These are phyloP conservation scores for Gymnarchus niloticus DNA, from an alignment of 2,113 vertebrate genomes.

Conservation along the genomic window DNA sequence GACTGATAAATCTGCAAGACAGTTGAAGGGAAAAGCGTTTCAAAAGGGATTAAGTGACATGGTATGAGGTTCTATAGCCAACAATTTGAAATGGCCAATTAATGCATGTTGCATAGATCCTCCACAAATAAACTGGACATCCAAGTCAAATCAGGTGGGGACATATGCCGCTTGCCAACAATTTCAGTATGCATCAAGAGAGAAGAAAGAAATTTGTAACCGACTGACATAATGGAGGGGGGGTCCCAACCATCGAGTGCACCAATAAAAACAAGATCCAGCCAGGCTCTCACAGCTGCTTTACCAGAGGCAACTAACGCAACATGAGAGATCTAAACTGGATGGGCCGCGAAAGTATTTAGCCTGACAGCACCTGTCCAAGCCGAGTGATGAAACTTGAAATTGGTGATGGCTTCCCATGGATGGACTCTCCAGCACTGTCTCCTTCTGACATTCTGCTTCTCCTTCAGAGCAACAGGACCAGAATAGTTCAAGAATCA, in stretches of 20 bases:
- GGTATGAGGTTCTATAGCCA: background rate
- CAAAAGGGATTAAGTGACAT: background rate
- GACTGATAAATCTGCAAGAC: conserved; percentile 84
- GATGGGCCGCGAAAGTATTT: background rate
- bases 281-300: background rate
- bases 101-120: background rate
- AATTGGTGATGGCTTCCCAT: conserved; percentile 87
- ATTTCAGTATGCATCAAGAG: background rate
- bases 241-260: background rate
- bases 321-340: background rate
- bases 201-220: background rate
- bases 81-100: background rate
- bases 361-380: conserved; percentile 74
- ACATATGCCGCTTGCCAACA: background rate
- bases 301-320: background rate
- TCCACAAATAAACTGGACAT: background rate
- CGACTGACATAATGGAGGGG: background rate
- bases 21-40: background rate
- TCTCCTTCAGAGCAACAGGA: conserved; percentile 35
- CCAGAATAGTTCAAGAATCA: background rate
- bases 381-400: conserved; percentile 85
- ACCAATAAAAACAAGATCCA: background rate
- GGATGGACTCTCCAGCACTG: conserved; percentile 90
- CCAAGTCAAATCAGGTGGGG: too few species aligned
- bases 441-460: conserved; percentile 97